Percentiles rank a stretch among this genome's conserved stretches.
These are phyloP conservation scores for Teleogryllus oceanicus DNA, from an alignment of 2,888 invertebrate species.

Conservation along the genomic window DNA sequence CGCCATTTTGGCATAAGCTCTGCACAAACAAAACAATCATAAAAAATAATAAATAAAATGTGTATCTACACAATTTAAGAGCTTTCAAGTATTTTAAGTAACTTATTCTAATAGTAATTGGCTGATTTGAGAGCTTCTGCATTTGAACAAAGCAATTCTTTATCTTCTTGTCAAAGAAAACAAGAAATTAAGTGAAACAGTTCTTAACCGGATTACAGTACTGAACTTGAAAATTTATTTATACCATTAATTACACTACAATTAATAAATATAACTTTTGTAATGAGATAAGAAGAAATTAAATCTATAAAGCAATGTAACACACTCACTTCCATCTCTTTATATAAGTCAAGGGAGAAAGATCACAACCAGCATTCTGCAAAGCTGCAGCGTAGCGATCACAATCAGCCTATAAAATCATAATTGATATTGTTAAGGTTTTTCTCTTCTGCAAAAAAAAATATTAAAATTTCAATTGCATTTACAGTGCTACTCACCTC, in stretches of 20 bases:
- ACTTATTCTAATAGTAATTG: not conserved
- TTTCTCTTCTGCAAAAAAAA: conserved; percentile 63
- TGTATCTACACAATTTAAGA: not conserved
- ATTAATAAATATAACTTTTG: too few relatives aligned
- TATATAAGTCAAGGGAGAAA: conserved; percentile 81
- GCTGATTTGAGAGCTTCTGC: too few relatives aligned
- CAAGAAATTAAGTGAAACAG: too few relatives aligned
- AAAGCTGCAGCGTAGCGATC: conserved; percentile 79
- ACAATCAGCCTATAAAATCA: conserved; percentile 60
- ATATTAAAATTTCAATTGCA: conserved; percentile 86
- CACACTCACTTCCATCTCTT: conserved; percentile 83
- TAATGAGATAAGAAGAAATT: too few relatives aligned
- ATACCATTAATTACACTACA: too few relatives aligned
- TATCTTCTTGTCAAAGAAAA: too few relatives aligned
- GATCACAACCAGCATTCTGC: conserved; percentile 76
- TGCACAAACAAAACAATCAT: conserved; percentile 45
- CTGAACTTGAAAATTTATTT: too few relatives aligned
- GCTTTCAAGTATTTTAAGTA: not conserved
- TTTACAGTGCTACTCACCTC: conserved; percentile 77
- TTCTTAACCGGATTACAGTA: too few relatives aligned
- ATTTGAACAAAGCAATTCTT: too few relatives aligned
- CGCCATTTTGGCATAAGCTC: conserved; percentile 74
- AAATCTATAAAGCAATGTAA: not conserved
- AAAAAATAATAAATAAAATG: not conserved
- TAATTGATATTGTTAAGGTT: conserved; percentile 23